Conservation (phyloP, 2,888 invertebrate species). For the Athetis lepigone region DNA sequence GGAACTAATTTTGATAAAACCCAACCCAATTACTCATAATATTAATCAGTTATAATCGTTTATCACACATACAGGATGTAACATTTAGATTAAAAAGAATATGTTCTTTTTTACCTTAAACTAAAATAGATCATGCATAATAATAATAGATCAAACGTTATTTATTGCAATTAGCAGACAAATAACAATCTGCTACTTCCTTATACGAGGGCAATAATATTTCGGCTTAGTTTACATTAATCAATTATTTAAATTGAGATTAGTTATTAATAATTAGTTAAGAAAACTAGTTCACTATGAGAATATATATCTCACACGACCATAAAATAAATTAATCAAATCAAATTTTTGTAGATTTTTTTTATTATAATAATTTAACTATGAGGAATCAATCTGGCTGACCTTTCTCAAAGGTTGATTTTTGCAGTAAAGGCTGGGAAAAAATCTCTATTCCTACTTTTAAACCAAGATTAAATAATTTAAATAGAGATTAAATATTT, state of each 20-base stretch:
- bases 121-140: constrained; percentile 9
- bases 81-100: constrained; percentile 9
- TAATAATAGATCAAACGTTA: constrained; percentile 3
- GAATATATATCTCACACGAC: constrained; percentile 13
- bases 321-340: constrained; percentile 14
- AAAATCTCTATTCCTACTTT: no score
- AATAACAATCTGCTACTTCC: constrained; percentile 22
- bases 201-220: constrained; percentile 2
- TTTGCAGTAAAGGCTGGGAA: no score
- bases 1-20: background rate
- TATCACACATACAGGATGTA: constrained; percentile 25
- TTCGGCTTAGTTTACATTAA: background rate
- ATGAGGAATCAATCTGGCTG: no score
- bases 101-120: constrained; percentile 1
- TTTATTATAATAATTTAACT: no score
- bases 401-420: no score
- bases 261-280: constrained; percentile 15
- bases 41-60: background rate
- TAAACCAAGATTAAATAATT: no score
- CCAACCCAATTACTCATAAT: background rate
- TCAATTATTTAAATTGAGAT: constrained; percentile 4
- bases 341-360: no score
- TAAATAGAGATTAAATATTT: no score
- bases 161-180: constrained; percentile 15
- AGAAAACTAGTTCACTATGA: constrained; percentile 11